A percentile compares a stretch with the other conserved stretches of the same genome.
These are phyloP conservation scores for Lithodes maja DNA, from an alignment of 2,888 invertebrate species.

Conservation along the genomic window DNA sequence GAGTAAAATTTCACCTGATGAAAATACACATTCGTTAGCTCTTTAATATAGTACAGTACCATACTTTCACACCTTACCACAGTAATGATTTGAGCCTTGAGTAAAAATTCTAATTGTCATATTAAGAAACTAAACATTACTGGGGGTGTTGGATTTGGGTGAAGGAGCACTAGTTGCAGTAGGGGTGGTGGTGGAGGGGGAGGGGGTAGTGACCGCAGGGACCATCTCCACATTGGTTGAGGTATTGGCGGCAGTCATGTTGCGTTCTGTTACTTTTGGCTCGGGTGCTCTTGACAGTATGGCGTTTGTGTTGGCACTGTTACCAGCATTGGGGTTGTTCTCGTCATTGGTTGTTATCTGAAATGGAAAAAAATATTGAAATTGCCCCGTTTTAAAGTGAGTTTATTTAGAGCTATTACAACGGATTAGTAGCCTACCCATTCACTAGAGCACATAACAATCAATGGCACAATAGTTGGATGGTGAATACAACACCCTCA, in stretches of 20 bases:
- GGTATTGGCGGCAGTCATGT: conserved; percentile 48
- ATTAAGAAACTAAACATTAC: conserved; percentile 20
- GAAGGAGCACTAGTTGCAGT: conserved; percentile 8
- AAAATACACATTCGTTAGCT: too few species aligned
- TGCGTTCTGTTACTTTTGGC: conserved; percentile 56
- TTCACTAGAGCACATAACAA: too few species aligned
- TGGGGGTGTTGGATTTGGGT: conserved; percentile 40
- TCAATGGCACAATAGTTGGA: too few species aligned
- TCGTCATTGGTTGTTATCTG: conserved; percentile 68
- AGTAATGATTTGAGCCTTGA: not conserved
- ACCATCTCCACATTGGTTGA: conserved; percentile 36
- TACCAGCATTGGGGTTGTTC: conserved; percentile 68
- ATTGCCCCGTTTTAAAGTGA: too few species aligned
- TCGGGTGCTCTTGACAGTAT: conserved; percentile 34
- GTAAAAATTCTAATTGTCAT: not conserved
- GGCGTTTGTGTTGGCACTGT: conserved; percentile 61
- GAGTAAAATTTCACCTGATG: too few species aligned
- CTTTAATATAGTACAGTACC: too few species aligned
- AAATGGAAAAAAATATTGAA: too few species aligned
- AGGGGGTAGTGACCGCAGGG: conserved; percentile 30
- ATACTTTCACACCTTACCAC: not conserved
- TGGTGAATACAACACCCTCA: too few species aligned
- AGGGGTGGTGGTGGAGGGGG: not conserved
- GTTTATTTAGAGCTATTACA: too few species aligned
- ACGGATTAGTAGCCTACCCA: too few species aligned